phyloP scores from a whole-genome alignment of 2,113 vertebrate genomes.

The Anolis sagrei region DNA sequence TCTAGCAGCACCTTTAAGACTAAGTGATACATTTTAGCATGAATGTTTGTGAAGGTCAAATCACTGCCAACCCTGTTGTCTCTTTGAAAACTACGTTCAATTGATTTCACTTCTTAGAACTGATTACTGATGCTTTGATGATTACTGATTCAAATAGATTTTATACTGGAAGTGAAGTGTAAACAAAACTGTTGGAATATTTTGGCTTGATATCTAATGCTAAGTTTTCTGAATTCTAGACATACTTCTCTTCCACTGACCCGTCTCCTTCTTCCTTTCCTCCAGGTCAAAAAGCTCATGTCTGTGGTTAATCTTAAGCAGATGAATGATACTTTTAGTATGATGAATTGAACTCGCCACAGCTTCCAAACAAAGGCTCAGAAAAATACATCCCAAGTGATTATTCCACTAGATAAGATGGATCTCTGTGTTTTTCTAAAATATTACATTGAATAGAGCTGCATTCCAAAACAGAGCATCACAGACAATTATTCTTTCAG shows the following conservation, averaged over 20 bases:
- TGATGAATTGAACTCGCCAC: neutral
- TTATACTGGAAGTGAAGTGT: neutral
- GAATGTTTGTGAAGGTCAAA: too few relatives aligned
- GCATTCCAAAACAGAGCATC: neutral
- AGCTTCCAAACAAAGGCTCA: neutral
- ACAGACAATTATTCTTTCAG: neutral
- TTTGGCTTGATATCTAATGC: neutral
- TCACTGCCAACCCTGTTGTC: too few relatives aligned
- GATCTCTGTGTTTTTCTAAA: neutral
- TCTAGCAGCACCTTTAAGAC: too few relatives aligned
- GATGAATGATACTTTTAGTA: neutral
- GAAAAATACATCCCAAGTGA: neutral
- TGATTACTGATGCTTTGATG: neutral
- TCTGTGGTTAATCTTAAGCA: neutral
- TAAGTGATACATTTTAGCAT: too few relatives aligned
- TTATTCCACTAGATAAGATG: neutral
- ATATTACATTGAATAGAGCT: neutral
- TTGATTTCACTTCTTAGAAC: slow-evolving; percentile 16
- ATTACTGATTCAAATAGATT: neutral
- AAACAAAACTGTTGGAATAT: neutral
- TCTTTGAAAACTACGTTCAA: too few relatives aligned
- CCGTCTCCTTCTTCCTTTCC: neutral
- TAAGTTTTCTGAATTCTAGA: neutral
- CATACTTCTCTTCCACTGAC: neutral
- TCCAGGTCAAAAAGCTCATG: neutral